phyloP scores from a whole-genome alignment of 2,113 vertebrate genomes.

The Forbesichthys papilliferus region DNA sequence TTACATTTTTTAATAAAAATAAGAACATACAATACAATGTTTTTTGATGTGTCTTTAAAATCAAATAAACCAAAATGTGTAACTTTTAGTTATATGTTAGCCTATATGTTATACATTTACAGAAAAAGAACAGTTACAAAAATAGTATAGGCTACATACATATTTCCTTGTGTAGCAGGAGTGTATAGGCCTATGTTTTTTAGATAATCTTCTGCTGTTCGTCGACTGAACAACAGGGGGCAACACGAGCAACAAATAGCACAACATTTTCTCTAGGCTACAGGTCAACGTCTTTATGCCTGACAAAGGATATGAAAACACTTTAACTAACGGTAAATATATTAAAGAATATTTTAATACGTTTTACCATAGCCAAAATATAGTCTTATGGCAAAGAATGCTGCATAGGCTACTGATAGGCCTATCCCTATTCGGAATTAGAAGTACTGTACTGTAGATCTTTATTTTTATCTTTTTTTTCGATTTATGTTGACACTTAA shows the following conservation, averaged over 20 bases:
- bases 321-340: conserved; percentile 32
- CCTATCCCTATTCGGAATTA: too few relatives aligned
- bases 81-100: not conserved
- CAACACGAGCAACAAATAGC: conserved; percentile 36
- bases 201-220: conserved; percentile 13
- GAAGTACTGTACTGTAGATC: too few relatives aligned
- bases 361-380: too few relatives aligned
- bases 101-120: not conserved
- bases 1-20: too few relatives aligned
- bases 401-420: too few relatives aligned
- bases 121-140: not conserved
- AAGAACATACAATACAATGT: too few relatives aligned
- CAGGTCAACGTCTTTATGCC: conserved; percentile 57
- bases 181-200: not conserved
- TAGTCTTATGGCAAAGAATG: too few relatives aligned
- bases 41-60: too few relatives aligned
- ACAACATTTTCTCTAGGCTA: conserved; percentile 48
- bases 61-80: too few relatives aligned
- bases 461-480: too few relatives aligned
- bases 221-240: conserved; percentile 63
- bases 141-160: not conserved
- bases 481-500: too few relatives aligned
- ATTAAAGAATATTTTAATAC: not conserved
- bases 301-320: conserved; percentile 52
- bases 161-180: not conserved